Evolutionary conservation across 35 echinoderm and acorn worm species (phyloP), one percentile per base, ranked within the genome.

Genomic region (Apostichopus parvimensis): DNA sequence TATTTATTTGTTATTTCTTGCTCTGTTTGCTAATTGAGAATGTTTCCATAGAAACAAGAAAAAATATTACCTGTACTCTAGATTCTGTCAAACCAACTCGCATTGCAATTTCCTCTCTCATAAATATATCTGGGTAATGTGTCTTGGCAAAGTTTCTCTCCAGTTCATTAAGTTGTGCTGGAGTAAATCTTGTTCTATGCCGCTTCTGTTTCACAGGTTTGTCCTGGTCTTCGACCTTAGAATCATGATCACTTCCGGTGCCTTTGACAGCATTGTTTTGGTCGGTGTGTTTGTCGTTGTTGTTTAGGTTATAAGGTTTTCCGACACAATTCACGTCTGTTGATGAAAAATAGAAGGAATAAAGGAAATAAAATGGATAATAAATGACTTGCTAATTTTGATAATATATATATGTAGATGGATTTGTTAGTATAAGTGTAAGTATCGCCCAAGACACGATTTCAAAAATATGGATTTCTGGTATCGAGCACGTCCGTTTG

Each of bases 81-180:
- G 97, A 99, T 88, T 99, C 97, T 18, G 97, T 99, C 6, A 99
- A 92, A 52, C 97, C 97, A 57, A 99, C 97, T 79, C 97, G 79
- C 97, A 99, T 99, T 53, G 97, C 97, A 71, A 99, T 99, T 84
- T 99, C 97, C 79, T 99, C 97, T 61, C 97, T 91, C 97, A 99
- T 99, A 80, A 99, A 99, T 26, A 99, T 99, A 94, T 99, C 97
- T 25, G 97, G 97, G 79, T 99, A 99, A 79, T 99, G 97, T 11
- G 97, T 99, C 89, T 99, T 99, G 20, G 97, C 97, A 79, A 99
- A 99, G 90, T 99, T 99, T 64, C 97, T 82, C 83, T 99, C 97
- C 28, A 99, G 87, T 93, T 99, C 97, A 91, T 99, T 99, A 62
- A 99, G 92, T 81, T 99, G 97, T 1, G 97, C 97, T 6, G 97